Evolutionary conservation across 2,113 vertebrate genomes (phyloP), one percentile per base, ranked within the genome.

Genomic region (Ginglymostoma cirratum): DNA sequence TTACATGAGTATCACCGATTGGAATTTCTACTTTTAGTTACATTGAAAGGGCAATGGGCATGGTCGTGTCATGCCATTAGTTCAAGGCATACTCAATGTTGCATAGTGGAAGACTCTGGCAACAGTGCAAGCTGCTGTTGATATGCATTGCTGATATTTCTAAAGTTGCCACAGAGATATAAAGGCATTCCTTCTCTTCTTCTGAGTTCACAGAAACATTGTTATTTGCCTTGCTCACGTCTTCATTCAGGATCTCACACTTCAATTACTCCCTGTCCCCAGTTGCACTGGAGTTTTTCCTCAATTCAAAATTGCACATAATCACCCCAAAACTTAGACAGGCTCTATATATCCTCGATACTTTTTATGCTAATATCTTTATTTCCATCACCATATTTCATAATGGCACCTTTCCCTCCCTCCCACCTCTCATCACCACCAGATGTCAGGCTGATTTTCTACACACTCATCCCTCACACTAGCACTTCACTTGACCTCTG

Each of bases 21-120:
- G 48, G 86, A 89, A 92, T 34, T 34, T 93, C 89, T 67, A 38
- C 61, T 67, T 93, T 93, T 93, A 93, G 61, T 66, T 45, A 38
- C 30, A 45, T 17, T 93, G 66, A 93, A 93, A 93, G 61, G 61
- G 61, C 89, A 93, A 65, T 66, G 61, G 34, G n/a, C 89, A 38
- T 38, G 34, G 7, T 23, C 89, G 66, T 92, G 55, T 17, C 21
- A 66, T 38, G n/a, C 66, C 89, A 66, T 66, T 66, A 93, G 61
- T 34, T 65, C 61, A 38, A 38, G 61, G 0, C 38, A 34, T 67
- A 67, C 19, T 93, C 10, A 65, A 34, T 17, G 6, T 65, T 90
- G 23, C 17, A 8, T 7, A 2, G 5, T 66, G 34, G 65, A 38
- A 38, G 34, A 66, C 23, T 93, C 3, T 65, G 48, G 52, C 4